A percentile compares a stretch with the other conserved stretches of the same genome.
These are phyloP conservation scores for Ecliptopera silaceata DNA, from an alignment of 2,888 invertebrate genomes.

Conservation along the genomic window DNA sequence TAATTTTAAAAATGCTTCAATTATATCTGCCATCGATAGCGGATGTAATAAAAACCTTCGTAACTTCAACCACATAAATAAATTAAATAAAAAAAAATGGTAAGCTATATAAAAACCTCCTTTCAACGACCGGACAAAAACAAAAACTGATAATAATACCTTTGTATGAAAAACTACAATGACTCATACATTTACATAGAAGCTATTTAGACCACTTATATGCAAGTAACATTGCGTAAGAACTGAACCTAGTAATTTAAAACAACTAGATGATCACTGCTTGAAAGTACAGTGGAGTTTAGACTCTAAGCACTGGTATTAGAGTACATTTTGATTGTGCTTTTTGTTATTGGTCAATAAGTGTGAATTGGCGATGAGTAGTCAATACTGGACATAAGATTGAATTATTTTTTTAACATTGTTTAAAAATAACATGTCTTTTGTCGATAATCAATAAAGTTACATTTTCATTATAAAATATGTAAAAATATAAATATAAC, in stretches of 20 bases:
- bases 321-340: constrained; percentile 41
- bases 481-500: too few relatives aligned
- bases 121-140: neutral
- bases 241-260: constrained; percentile 46
- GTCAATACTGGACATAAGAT: constrained; percentile 51
- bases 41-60: too few relatives aligned
- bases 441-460: neutral
- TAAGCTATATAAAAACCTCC: neutral
- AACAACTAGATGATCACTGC: constrained; percentile 42
- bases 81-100: too few relatives aligned
- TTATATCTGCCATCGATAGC: too few relatives aligned
- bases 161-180: constrained; percentile 17
- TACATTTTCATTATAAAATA: too few relatives aligned
- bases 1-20: too few relatives aligned
- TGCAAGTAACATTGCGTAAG: constrained; percentile 37
- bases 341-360: constrained; percentile 61
- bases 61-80: too few relatives aligned
- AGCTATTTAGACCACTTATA: constrained; percentile 30
- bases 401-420: constrained; percentile 43
- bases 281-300: constrained; percentile 8
- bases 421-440: neutral
- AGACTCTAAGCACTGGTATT: constrained; percentile 11
- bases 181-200: constrained; percentile 36
- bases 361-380: constrained; percentile 63
- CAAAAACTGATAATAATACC: neutral